Conservation (phyloP, 2,113 vertebrate genomes). For the Strix aluco region DNA sequence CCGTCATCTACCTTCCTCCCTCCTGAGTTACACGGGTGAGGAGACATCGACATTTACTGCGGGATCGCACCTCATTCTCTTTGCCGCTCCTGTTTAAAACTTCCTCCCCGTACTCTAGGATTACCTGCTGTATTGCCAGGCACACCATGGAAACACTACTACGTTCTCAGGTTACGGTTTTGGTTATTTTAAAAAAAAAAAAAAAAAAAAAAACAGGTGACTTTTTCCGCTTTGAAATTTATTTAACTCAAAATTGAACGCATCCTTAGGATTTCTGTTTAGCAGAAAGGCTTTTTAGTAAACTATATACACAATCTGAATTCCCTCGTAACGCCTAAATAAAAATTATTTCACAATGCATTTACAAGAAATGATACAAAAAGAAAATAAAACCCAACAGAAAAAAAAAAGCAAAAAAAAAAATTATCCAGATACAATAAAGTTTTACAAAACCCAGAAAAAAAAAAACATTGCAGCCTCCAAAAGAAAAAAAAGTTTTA, state of each 20-base stretch:
- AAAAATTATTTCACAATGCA: conserved; percentile 91
- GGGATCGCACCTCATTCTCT: neutral
- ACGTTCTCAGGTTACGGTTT: neutral
- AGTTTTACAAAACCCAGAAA: conserved; percentile 82
- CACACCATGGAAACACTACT: neutral
- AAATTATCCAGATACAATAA: conserved; percentile 77
- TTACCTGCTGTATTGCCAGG: conserved; percentile 2
- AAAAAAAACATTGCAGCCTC: conserved; percentile 47
- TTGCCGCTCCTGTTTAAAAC: neutral
- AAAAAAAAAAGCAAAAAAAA: conserved; percentile 8
- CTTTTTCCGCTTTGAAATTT: conserved; percentile 80
- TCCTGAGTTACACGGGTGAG: neutral
- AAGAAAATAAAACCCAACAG: conserved; percentile 82
- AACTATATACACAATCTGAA: conserved; percentile 91
- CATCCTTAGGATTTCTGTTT: conserved; percentile 78
- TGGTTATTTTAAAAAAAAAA: neutral
- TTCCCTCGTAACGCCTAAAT: conserved; percentile 82
- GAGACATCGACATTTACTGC: neutral
- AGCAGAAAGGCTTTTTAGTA: conserved; percentile 88
- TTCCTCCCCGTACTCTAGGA: neutral
- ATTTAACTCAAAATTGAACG: conserved; percentile 87
- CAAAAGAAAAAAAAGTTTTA: conserved; percentile 68
- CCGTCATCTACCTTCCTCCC: neutral
- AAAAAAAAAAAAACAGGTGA: neutral
- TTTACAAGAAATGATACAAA: conserved; percentile 96